phyloP scores from a whole-genome alignment of 2,797 vertebrate genomes.

The Melanogrammus aeglefinus region DNA sequence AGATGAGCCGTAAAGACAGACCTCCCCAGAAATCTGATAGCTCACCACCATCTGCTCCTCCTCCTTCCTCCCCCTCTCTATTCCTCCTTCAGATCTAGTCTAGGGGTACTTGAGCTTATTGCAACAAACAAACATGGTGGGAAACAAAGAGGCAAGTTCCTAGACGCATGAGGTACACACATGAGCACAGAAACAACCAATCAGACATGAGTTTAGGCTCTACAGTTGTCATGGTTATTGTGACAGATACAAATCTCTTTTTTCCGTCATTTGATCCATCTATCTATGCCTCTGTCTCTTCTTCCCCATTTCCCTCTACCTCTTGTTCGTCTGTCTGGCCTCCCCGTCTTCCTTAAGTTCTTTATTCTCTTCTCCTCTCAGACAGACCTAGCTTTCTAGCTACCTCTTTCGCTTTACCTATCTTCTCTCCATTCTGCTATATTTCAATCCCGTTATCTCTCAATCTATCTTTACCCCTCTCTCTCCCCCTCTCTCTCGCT shows the following conservation, averaged over 20 bases:
- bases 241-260: not conserved
- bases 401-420: not conserved
- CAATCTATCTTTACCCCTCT: not conserved
- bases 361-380: too few relatives aligned
- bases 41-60: not conserved
- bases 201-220: not conserved
- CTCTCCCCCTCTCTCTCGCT: constrained; percentile 15
- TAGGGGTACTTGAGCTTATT: too few relatives aligned
- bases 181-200: not conserved
- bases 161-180: too few relatives aligned
- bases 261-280: too few relatives aligned
- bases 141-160: not conserved
- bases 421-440: not conserved
- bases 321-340: not conserved
- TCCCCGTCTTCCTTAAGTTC: not conserved
- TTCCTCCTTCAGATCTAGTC: too few relatives aligned
- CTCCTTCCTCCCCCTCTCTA: not conserved
- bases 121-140: not conserved
- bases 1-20: constrained; percentile 75
- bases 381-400: too few relatives aligned
- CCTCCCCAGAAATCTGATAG: constrained; percentile 58
- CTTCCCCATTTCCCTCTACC: not conserved
- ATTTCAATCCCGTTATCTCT: not conserved
- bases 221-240: not conserved
- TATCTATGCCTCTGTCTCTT: not conserved